These are phyloP conservation scores for Hafferia zeledoni DNA, from an alignment of 2,797 vertebrate genomes.

Conservation along the genomic window DNA sequence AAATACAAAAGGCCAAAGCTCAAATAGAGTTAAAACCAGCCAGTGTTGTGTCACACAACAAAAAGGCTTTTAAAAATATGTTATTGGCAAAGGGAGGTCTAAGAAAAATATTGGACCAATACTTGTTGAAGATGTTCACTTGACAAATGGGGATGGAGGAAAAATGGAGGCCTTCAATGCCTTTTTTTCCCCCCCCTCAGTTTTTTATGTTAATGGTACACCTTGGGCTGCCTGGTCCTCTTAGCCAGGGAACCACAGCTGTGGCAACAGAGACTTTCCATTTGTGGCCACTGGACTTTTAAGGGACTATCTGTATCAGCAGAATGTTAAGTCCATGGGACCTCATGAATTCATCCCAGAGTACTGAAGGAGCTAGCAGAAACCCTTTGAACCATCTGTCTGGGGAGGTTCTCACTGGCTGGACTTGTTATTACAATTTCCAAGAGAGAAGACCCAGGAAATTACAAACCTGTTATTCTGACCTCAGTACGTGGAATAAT, in stretches of 20 bases:
- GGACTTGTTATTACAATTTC: background rate
- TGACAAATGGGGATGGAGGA: background rate
- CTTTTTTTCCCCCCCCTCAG: background rate
- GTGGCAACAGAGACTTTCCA: background rate
- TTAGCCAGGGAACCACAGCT: background rate
- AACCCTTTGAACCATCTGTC: background rate
- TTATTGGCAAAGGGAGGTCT: background rate
- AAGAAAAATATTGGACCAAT: background rate
- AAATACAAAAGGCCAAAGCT: background rate
- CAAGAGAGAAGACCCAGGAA: background rate
- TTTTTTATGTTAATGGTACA: background rate
- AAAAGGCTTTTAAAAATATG: background rate
- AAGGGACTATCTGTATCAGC: background rate
- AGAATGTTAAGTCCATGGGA: background rate
- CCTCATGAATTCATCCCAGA: background rate
- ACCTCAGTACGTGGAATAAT: background rate
- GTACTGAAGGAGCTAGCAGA: background rate
- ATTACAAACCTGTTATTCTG: background rate
- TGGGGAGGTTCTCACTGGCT: background rate
- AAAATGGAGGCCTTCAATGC: background rate
- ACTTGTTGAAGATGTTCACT: background rate
- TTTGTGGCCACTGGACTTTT: background rate
- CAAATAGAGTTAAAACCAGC: background rate
- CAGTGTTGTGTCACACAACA: background rate
- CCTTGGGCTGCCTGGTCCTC: background rate